These are phyloP conservation scores for Mesitornis unicolor DNA, from an alignment of 2,113 vertebrate species.

Conservation along the genomic window DNA sequence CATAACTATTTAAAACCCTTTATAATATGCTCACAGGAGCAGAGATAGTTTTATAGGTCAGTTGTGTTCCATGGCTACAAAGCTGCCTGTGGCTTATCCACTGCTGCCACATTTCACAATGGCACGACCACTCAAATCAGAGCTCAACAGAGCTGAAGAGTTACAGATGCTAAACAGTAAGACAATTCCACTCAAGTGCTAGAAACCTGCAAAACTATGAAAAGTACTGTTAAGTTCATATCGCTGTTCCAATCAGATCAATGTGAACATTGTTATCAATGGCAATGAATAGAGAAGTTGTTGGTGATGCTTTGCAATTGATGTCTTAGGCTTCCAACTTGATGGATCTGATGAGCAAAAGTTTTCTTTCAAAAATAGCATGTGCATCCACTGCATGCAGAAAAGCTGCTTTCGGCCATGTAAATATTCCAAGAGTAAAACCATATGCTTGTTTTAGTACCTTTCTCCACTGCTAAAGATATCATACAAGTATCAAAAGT, in stretches of 20 bases:
- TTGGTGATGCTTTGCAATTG: neutral
- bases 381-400: neutral
- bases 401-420: neutral
- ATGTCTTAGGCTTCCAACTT: neutral
- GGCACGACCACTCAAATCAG: neutral
- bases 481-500: neutral
- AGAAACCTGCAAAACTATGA: neutral
- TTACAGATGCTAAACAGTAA: neutral
- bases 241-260: neutral
- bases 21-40: neutral
- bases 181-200: neutral
- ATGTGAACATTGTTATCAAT: neutral
- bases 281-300: neutral
- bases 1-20: neutral
- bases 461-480: neutral
- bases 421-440: neutral
- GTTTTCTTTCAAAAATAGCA: neutral
- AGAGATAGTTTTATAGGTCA: constrained; percentile 27
- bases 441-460: neutral
- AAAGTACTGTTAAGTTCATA: neutral
- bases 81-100: neutral
- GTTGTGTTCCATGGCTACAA: neutral
- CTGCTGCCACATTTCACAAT: neutral
- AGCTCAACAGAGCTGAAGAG: neutral
- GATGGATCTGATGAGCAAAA: neutral